Conservation (phyloP, 2,888 invertebrate species). For the Ectemnius continuus region DNA sequence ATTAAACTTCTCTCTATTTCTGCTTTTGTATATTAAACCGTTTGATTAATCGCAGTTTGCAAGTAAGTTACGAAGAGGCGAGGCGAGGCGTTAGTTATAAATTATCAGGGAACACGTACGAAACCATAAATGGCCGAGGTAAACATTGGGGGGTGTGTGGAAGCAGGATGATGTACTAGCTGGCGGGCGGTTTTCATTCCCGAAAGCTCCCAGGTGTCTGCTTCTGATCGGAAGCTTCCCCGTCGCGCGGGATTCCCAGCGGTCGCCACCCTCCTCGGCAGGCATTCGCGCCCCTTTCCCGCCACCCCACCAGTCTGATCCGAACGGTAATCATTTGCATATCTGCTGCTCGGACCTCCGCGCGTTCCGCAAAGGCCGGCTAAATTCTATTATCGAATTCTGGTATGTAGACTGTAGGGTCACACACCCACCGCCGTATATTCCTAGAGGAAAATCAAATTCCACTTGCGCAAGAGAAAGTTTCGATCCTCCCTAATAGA, state of each 20-base stretch:
- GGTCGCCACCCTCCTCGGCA: conserved; percentile 52
- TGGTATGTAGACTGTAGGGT: conserved; percentile 52
- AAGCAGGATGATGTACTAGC: background rate
- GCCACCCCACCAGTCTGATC: conserved; percentile 18
- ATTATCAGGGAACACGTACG: no score
- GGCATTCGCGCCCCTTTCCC: conserved; percentile 57
- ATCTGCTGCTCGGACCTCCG: conserved; percentile 65
- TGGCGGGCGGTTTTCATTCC: conserved; percentile 7
- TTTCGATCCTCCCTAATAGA: no score
- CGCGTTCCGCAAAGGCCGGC: conserved; percentile 67
- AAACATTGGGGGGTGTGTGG: background rate
- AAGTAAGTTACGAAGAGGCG: no score
- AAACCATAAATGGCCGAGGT: background rate
- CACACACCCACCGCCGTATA: background rate
- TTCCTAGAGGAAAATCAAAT: no score
- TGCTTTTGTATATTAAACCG: no score
- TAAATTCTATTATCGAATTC: conserved; percentile 71
- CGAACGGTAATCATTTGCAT: conserved; percentile 69
- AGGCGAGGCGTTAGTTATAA: no score
- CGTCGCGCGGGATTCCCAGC: conserved; percentile 50
- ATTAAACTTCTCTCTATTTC: no score
- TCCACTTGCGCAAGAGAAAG: no score
- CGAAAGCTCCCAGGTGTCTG: conserved; percentile 48
- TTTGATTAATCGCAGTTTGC: no score
- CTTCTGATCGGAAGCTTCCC: conserved; percentile 41